phyloP scores from a whole-genome alignment of 2,797 vertebrate species.

The Florisuga fusca region DNA sequence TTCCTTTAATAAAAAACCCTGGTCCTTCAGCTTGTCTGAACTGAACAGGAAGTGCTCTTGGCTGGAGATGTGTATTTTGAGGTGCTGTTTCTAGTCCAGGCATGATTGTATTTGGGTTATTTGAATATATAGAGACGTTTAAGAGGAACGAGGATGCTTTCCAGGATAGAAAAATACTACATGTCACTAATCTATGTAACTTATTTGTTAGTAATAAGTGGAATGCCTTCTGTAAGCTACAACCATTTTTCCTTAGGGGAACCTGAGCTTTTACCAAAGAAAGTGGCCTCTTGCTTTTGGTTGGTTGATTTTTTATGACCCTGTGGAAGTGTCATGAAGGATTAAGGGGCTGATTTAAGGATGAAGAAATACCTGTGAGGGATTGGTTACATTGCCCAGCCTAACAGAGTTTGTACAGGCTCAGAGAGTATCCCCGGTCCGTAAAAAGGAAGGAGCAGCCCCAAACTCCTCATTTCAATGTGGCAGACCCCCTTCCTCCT shows the following conservation, averaged over 20 bases:
- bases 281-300: not conserved
- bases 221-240: not conserved
- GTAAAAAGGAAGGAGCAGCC: not conserved
- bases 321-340: not conserved
- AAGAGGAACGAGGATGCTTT: not conserved
- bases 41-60: not conserved
- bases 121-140: not conserved
- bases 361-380: not conserved
- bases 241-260: not conserved
- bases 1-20: not conserved
- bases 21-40: not conserved
- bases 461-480: not conserved
- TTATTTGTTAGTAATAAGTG: not conserved
- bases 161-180: not conserved
- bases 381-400: not conserved
- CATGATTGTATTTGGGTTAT: not conserved
- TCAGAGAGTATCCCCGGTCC: not conserved
- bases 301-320: not conserved
- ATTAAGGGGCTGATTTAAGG: not conserved
- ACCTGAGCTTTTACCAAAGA: not conserved
- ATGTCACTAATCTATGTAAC: not conserved
- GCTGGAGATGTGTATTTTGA: not conserved
- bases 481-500: not conserved
- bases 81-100: not conserved
- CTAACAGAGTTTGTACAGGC: not conserved